These are phyloP conservation scores for Tenualosa ilisha DNA, from an alignment of 2,797 vertebrate species.

Conservation along the genomic window DNA sequence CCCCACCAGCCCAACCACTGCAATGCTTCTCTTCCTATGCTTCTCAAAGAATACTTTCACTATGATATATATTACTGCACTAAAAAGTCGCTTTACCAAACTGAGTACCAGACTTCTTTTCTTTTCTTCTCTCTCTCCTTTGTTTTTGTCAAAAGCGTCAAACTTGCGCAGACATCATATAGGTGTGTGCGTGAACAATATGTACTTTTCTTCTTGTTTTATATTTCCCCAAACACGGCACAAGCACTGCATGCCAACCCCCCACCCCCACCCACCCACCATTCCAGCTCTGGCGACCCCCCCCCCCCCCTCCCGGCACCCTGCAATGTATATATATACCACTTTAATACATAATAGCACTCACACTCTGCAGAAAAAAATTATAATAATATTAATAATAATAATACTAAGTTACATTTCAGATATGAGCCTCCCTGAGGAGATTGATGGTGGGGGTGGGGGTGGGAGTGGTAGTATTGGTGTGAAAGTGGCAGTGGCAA, in stretches of 20 bases:
- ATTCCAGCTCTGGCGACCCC: background rate
- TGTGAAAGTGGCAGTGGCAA: background rate
- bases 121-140: constrained; percentile 53
- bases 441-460: background rate
- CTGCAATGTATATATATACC: constrained; percentile 54
- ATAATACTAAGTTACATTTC: constrained; percentile 43
- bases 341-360: constrained; percentile 88
- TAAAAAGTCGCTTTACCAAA: constrained; percentile 89
- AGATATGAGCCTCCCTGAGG: constrained; percentile 35
- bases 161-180: constrained; percentile 28
- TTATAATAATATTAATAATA: constrained; percentile 54
- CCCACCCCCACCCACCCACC: background rate
- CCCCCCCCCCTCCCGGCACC: constrained; percentile 26
- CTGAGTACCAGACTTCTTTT: constrained; percentile 93
- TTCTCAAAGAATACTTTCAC: constrained; percentile 72
- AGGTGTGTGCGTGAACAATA: constrained; percentile 51
- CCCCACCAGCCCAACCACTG: background rate
- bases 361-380: constrained; percentile 87
- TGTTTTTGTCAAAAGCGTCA: constrained; percentile 42
- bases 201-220: constrained; percentile 61
- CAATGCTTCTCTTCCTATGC: constrained; percentile 23
- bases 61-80: constrained; percentile 78
- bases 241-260: constrained; percentile 77
- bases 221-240: constrained; percentile 77
- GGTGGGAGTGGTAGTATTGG: background rate